phyloP scores from a whole-genome alignment of 2,113 vertebrate genomes.

The Orycteropus afer region DNA sequence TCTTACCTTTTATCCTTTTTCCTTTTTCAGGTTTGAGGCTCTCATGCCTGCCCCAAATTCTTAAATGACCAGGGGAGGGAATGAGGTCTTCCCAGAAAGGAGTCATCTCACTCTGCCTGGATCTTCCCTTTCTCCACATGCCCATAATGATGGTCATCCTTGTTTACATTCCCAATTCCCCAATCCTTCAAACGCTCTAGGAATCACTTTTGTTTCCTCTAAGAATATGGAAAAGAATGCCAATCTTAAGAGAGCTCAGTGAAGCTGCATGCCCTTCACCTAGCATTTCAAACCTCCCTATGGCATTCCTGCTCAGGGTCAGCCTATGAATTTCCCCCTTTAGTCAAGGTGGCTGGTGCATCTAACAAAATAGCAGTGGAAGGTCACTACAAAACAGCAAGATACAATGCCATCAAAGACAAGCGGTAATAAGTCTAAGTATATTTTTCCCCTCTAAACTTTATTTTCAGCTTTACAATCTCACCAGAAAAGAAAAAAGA shows the following conservation, averaged over 20 bases:
- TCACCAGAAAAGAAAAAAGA: neutral
- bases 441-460: neutral
- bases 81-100: neutral
- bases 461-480: neutral
- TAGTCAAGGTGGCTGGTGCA: too few relatives aligned
- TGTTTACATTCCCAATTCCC: neutral
- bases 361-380: too few relatives aligned
- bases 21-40: neutral
- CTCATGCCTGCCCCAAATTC: neutral
- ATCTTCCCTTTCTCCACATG: neutral
- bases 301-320: neutral
- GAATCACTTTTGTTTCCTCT: neutral
- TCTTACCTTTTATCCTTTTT: neutral
- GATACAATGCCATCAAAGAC: neutral
- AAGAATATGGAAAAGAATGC: rapidly evolving
- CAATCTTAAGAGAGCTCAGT: rapidly evolving
- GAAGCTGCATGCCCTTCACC: neutral
- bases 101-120: neutral
- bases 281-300: neutral
- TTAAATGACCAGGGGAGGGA: neutral
- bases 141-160: neutral
- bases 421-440: neutral
- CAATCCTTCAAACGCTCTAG: neutral
- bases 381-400: neutral
- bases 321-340: too few relatives aligned